Percentiles rank a stretch among this genome's conserved stretches.
These are phyloP conservation scores for Drosophila colorata DNA, from an alignment of 2,888 invertebrate genomes.

Conservation along the genomic window DNA sequence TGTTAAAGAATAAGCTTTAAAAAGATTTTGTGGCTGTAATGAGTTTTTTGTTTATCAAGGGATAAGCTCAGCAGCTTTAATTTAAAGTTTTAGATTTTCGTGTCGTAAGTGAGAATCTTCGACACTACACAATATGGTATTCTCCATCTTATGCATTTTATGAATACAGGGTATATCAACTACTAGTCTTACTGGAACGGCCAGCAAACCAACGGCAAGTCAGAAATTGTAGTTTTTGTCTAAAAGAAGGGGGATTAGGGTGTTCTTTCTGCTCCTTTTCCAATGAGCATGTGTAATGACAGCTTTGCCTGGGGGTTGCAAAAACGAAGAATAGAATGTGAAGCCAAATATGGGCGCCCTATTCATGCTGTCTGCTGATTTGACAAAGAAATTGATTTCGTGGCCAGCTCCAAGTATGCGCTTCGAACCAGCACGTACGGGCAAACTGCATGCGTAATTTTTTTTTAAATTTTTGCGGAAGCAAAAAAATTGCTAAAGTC, in stretches of 20 bases:
- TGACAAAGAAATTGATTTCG: constrained; percentile 56
- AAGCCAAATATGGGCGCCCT: constrained; percentile 2
- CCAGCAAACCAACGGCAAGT: constrained; percentile 8
- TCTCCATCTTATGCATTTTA: no score
- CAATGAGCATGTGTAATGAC: constrained; percentile 58
- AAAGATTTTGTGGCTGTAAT: no score
- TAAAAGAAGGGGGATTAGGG: constrained; percentile 11
- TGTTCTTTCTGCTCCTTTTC: constrained; percentile 7
- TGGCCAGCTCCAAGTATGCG: constrained; percentile 20
- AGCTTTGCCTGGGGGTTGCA: constrained; percentile 15
- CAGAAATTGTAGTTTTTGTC: constrained; percentile 13
- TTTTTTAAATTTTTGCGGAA: constrained; percentile 3
- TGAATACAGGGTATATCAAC: constrained; percentile 9
- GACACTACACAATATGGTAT: no score
- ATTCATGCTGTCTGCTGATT: constrained; percentile 41
- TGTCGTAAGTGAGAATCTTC: no score
- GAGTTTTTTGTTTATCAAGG: no score
- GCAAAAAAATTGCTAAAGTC: background rate
- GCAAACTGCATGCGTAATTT: constrained; percentile 37
- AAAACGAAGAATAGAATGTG: background rate
- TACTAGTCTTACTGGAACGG: constrained; percentile 18
- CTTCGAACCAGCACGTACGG: constrained; percentile 38
- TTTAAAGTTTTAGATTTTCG: no score
- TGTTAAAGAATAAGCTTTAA: no score
- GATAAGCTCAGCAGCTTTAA: no score